Conservation (phyloP, 2,888 invertebrate genomes). For the Melanostoma scalare region DNA sequence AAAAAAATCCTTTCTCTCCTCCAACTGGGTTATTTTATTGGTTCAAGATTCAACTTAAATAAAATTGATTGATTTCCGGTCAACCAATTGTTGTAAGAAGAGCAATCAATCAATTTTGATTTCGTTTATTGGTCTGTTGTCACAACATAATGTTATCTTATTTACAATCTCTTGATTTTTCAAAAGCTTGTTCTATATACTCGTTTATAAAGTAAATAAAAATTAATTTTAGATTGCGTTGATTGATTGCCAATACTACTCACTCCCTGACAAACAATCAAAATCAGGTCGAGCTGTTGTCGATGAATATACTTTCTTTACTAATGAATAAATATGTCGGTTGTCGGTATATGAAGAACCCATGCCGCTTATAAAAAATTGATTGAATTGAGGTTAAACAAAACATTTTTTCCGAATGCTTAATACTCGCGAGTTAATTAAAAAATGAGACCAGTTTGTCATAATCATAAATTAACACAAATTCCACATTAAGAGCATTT, state of each 20-base stretch:
- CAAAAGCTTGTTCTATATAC: slow-evolving; percentile 24
- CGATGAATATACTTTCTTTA: neutral
- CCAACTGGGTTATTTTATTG: slow-evolving; percentile 35
- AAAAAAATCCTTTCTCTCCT: neutral
- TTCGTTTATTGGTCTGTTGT: slow-evolving; percentile 11
- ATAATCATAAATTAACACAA: no score
- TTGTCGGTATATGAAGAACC: no score
- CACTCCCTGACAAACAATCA: neutral
- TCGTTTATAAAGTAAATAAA: neutral
- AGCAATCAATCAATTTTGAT: slow-evolving; percentile 59
- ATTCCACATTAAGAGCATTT: no score
- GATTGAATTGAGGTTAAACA: no score
- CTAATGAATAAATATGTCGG: no score
- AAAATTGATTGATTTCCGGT: slow-evolving; percentile 64
- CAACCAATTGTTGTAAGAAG: slow-evolving; percentile 45
- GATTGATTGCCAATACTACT: slow-evolving; percentile 20
- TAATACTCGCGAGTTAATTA: no score
- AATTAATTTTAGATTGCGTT: slow-evolving; percentile 2
- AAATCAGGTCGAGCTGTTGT: neutral
- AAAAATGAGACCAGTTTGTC: no score
- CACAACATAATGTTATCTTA: neutral
- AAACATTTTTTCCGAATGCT: no score
- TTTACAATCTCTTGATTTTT: slow-evolving; percentile 18
- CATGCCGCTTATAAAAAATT: no score
- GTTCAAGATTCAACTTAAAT: slow-evolving; percentile 31